Conservation (phyloP, 2,797 vertebrate species). For the Tinamus major region DNA sequence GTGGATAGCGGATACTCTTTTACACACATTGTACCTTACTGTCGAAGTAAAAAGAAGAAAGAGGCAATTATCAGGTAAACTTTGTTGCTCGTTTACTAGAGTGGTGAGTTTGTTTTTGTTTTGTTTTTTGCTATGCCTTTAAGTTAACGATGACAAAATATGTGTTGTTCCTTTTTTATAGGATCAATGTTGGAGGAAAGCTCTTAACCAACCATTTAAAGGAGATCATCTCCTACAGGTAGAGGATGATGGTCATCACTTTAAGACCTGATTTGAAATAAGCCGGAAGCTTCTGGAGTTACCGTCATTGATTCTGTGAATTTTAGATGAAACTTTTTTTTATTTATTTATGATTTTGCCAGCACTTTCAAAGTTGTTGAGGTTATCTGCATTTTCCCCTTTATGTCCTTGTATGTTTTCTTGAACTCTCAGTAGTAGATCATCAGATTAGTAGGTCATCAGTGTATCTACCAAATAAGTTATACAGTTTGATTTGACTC, state of each 20-base stretch:
- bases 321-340: neutral
- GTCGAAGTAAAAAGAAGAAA: conserved; percentile 94
- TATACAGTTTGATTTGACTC: neutral
- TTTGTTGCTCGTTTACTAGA: neutral
- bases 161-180: conserved; percentile 64
- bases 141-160: conserved; percentile 1
- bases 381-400: neutral
- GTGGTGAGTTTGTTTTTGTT: neutral
- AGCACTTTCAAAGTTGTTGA: neutral
- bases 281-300: neutral
- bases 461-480: neutral
- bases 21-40: conserved; percentile 95
- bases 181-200: conserved; percentile 97
- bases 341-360: too few relatives aligned
- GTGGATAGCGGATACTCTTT: conserved; percentile 98
- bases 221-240: conserved; percentile 99
- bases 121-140: neutral
- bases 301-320: neutral
- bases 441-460: neutral
- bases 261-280: neutral
- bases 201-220: conserved; percentile 97
- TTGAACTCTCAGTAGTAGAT: neutral
- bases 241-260: conserved; percentile 5
- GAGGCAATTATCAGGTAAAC: conserved; percentile 94
- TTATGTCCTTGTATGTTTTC: neutral